phyloP scores from a whole-genome alignment of 1,140 invertebrate genomes.

The Telenomus remus region DNA sequence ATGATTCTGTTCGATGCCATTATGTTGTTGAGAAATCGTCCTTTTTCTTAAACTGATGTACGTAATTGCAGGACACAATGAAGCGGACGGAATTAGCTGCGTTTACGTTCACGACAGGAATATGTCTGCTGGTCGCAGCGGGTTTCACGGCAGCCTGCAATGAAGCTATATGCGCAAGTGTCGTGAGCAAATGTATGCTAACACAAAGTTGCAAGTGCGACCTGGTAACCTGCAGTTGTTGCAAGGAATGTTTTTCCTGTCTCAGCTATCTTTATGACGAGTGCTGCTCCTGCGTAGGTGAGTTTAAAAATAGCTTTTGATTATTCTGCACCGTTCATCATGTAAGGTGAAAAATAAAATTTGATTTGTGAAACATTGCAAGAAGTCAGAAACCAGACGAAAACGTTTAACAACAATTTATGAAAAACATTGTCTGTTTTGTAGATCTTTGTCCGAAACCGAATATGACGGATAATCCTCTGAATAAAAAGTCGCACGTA shows the following conservation, averaged over 20 bases:
- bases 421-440: slow-evolving; percentile 34
- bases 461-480: slow-evolving; percentile 82
- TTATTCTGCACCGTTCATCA: not conserved
- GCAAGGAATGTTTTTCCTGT: slow-evolving; percentile 93
- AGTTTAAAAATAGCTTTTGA: not conserved
- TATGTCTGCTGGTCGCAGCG: not conserved
- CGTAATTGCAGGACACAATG: slow-evolving; percentile 62
- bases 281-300: slow-evolving; percentile 96
- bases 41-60: slow-evolving; percentile 23
- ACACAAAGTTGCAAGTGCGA: slow-evolving; percentile 98
- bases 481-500: slow-evolving; percentile 89
- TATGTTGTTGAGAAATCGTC: slow-evolving; percentile 9
- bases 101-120: slow-evolving; percentile 39
- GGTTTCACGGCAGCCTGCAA: slow-evolving; percentile 79
- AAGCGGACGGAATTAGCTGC: slow-evolving; percentile 47
- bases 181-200: slow-evolving; percentile 96
- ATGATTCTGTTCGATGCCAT: too few relatives aligned
- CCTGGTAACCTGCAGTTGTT: slow-evolving; percentile 89
- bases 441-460: slow-evolving; percentile 92
- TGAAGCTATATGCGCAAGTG: slow-evolving; percentile 92
- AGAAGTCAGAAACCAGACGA: not conserved
- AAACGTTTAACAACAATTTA: too few relatives aligned
- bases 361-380: not conserved
- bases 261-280: slow-evolving; percentile 91
- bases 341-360: too few relatives aligned